Evolutionary conservation across 35 echinoderm and acorn worm genomes (phyloP), one percentile per base, ranked within the genome.

Genomic region (Apostichopus parvimensis): DNA sequence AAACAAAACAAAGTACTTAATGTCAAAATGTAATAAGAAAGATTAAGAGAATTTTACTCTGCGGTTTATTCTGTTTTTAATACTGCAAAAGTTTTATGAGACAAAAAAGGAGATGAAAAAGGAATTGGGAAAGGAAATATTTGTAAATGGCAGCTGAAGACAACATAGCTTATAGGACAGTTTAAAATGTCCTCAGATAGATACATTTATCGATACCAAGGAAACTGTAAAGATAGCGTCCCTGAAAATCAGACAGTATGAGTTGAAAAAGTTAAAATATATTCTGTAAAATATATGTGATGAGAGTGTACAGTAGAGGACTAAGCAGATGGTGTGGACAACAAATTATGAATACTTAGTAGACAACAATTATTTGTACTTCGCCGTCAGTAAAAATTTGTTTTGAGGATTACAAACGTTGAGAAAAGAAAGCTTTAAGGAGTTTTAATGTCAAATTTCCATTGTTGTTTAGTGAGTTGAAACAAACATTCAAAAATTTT

Each of bases 111-210:
- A 12, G 58, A 61, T 8, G 58, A 0, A 61, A 45, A 45, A 45
- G 34, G 34, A 45, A 9, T 68, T 11, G 11, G 5, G 71, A 75
- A 18, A 1, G 71, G 6, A 75, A 21, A 75, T 22, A 22, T 75
- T 75, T 75, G 71, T 75, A 22, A 75, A 75, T 20, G 71, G 15
- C 17, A 75, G 71, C 71, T 75, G 71, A 75, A 75, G 71, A 75
- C 15, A 18, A 75, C 6, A 18, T 73, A 20, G 71, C 58, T 75
- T 22, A 75, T 7, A 75, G 71, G n/a, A 75, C n/a, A 20, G 71
- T 61, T 61, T 12, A 61, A 9, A 61, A 61, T 12, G 7, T 8
- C 58, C 58, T 61, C 71, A 75, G 17, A 75, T 68, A 75, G 21
- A 7, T 75, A 22, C 71, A 75, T 75, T 75, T 45, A 61, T 61